Percentiles rank a stretch among this genome's conserved stretches.
These are phyloP conservation scores for Aphidius gifuensis DNA, from an alignment of 1,140 invertebrate genomes.

Conservation along the genomic window DNA sequence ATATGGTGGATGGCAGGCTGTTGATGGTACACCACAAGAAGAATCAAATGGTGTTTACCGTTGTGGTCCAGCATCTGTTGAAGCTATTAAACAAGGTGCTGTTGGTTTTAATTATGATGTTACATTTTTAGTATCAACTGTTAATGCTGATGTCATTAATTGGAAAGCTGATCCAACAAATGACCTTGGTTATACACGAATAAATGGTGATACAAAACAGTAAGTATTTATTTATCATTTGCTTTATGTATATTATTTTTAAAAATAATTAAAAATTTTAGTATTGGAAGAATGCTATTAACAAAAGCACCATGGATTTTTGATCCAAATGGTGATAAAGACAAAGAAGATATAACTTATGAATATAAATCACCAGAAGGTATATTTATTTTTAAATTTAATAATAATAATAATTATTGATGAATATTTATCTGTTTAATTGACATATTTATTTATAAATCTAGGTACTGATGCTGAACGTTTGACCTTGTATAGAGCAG, in stretches of 20 bases:
- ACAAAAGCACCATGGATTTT: constrained; percentile 73
- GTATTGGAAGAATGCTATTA: constrained; percentile 71
- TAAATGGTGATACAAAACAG: constrained; percentile 70
- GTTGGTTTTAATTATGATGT: constrained; percentile 64
- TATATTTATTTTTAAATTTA: constrained; percentile 30
- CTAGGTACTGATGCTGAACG: constrained; percentile 64
- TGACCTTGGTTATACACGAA: constrained; percentile 61
- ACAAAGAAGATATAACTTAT: constrained; percentile 68
- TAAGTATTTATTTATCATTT: constrained; percentile 44
- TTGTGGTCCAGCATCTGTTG: constrained; percentile 65
- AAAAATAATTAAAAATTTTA: constrained; percentile 38
- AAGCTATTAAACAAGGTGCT: constrained; percentile 62
- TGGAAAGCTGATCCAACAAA: constrained; percentile 60
- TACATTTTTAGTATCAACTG: constrained; percentile 64
- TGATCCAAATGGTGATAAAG: constrained; percentile 66
- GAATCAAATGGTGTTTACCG: constrained; percentile 55
- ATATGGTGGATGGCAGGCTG: constrained; percentile 63
- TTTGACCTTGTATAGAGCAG: constrained; percentile 66
- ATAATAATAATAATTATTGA: neutral
- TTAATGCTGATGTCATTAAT: constrained; percentile 65
- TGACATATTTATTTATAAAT: constrained; percentile 5
- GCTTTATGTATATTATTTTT: neutral
- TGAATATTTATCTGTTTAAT: neutral
- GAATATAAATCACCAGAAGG: constrained; percentile 75
- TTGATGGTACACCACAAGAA: constrained; percentile 64